Base-by-base conservation (phyloP, 2,113 vertebrate species). In the Anarrhichthys ocellatus region DNA sequence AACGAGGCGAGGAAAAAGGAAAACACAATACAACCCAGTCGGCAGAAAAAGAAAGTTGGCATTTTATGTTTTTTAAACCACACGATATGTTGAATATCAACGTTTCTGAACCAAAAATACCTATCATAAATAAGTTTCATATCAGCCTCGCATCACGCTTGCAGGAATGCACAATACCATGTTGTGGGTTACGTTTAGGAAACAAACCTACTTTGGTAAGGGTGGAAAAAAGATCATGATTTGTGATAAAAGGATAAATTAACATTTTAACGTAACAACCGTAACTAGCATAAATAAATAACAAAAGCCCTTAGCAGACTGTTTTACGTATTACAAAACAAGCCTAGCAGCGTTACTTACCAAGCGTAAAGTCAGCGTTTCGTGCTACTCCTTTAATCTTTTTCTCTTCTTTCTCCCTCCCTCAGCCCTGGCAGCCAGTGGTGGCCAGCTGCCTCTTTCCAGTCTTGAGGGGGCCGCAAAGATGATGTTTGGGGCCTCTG, bases 381-480 rank as follows among this genome's bases (percentile, higher is more conserved):
- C 10, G 9, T 56, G 4, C 11, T 14, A 20, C 46, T 42, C 40
- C 27, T 70, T 65, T 61, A 20, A 73, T 22, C 11, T 36, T 17
- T 18, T 5, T 36, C 9, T 70, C 17, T 46, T 59, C 61, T 61
- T 29, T 27, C 56, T 59, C 56, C 56, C 15, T 85, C 44, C 59
- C n/a, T 40, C 92, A 97, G 97, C 96, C 86, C 95, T 97, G 94
- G 96, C 96, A 94, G 96, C 97, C 96, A 97, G 95, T 97, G 97
- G 97, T 97, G 97, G 97, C 91, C 96, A 96, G 92, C 96, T 97
- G 93, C 96, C 96, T 88, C 96, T 97, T 97, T 96, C 96, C 96
- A 97, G 96, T 96, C 97, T 97, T 97, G 97, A 98, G 83, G 92
- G 96, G 76, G 95, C 92, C 82, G 96, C 96, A 79, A 97, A 96